Percentiles rank a stretch among this genome's conserved stretches.
These are phyloP conservation scores for Phania funesta DNA, from an alignment of 2,888 invertebrate genomes.

Conservation along the genomic window DNA sequence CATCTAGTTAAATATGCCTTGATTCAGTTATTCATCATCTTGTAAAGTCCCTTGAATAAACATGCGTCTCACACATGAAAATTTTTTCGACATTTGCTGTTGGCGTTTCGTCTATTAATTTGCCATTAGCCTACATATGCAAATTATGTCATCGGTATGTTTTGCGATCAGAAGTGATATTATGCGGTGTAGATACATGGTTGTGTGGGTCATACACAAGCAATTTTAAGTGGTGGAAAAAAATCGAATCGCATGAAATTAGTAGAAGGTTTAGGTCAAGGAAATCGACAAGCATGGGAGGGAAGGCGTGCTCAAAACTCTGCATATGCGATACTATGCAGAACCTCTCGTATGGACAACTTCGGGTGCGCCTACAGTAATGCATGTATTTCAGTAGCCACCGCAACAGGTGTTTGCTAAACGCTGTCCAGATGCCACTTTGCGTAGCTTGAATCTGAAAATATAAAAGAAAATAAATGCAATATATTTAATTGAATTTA, in stretches of 20 bases:
- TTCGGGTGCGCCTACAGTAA: no score
- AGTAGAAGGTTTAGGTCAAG: conserved; percentile 72
- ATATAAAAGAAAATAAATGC: no score
- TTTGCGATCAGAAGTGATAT: conserved; percentile 89
- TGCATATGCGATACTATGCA: conserved; percentile 94
- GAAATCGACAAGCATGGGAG: conserved; percentile 87
- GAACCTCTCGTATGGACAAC: conserved; percentile 96
- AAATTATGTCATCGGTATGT: conserved; percentile 89
- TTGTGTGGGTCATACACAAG: conserved; percentile 82
- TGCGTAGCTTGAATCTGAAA: no score
- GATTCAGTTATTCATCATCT: not conserved
- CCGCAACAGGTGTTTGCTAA: no score
- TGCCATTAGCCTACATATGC: conserved; percentile 88
- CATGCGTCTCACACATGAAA: conserved; percentile 92
- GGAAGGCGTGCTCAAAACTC: conserved; percentile 88
- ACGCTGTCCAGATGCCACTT: no score
- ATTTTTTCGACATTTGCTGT: conserved; percentile 90
- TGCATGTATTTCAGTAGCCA: no score
- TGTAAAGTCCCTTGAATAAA: conserved; percentile 80
- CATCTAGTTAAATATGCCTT: no score
- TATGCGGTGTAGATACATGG: conserved; percentile 89
- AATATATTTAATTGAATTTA: no score
- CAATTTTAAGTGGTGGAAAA: conserved; percentile 77
- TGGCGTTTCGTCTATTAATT: conserved; percentile 87
- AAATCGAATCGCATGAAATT: conserved; percentile 73